Evolutionary conservation across 2,888 invertebrate genomes (phyloP), one percentile per base, ranked within the genome.

Genomic region (Euspilapteryx auroguttella): DNA sequence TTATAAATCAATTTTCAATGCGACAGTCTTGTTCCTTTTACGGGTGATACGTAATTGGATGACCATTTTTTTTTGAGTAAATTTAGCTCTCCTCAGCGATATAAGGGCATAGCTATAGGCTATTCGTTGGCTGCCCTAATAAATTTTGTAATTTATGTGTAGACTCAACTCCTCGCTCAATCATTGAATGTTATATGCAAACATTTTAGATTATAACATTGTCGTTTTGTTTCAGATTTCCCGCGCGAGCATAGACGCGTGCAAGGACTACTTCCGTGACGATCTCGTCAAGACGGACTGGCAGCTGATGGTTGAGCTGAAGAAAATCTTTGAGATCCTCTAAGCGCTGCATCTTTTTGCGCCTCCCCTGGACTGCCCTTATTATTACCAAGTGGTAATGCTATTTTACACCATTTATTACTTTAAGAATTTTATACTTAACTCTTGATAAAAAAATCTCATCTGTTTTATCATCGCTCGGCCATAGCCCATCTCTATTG

Each of bases 201-300:
- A n/a, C n/a, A n/a, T n/a, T n/a, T n/a, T n/a, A n/a, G n/a, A n/a
- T n/a, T n/a, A n/a, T n/a, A n/a, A n/a, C n/a, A 8, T 26, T 21
- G 24, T 31, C 32, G 13, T 30, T 23, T 59, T 61, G 52, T 64
- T 62, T 7, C 84, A 97, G 95, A 97, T 99, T 51, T 90, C 92
- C 28, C 86, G 99, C 30, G 93, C 96, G 55, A 96, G 96, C 37
- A 99, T 99, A 55, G 98, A 99, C 71, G 97, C 95, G 6, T 97
- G 98, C 77, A 99, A 99, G 75, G 92, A 97, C 47, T 95, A 97
- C 76, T 99, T 99, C 85, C 84, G 99, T 37, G 97, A 97, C 45
- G 99, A 99, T 64, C 82, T 99, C 47, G 77, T 88, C 52, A 99
- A 97, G 77, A 85, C 89, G 40, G 99, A 99, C 63, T 99, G 99